Conservation (phyloP, 2,888 invertebrate genomes). For the Caenorhabditis afra region DNA sequence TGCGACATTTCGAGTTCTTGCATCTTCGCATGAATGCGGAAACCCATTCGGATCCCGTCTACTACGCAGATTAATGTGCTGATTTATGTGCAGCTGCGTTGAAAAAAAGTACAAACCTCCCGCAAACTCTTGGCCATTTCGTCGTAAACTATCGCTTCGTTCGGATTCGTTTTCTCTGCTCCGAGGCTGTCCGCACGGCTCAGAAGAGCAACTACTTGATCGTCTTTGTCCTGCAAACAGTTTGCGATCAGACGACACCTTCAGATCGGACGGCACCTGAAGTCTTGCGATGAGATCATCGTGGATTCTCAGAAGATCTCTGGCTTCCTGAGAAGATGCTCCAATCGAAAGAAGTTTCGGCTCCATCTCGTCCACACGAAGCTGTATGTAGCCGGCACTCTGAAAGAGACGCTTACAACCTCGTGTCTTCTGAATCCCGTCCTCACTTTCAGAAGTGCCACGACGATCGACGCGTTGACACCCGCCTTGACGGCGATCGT, state of each 20-base stretch:
- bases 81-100: conserved; percentile 44
- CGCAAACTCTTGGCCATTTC: conserved; percentile 66
- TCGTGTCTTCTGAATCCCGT: background rate
- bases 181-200: conserved; percentile 90
- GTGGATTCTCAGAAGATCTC: conserved; percentile 87
- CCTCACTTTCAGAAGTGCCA: conserved; percentile 89
- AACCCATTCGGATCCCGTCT: conserved; percentile 24
- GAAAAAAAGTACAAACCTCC: conserved; percentile 50
- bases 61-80: conserved; percentile 43
- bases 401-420: conserved; percentile 81
- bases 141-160: conserved; percentile 72
- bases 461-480: conserved; percentile 88
- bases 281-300: conserved; percentile 89
- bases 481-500: conserved; percentile 93
- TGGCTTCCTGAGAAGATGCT: conserved; percentile 87
- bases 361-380: conserved; percentile 90
- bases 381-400: conserved; percentile 89
- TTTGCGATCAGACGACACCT: background rate
- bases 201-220: conserved; percentile 90
- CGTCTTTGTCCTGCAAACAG: conserved; percentile 87
- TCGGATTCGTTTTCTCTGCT: conserved; percentile 84
- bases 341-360: conserved; percentile 90
- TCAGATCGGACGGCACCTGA: conserved; percentile 84
- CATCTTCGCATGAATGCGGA: conserved; percentile 14
- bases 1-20: conserved; percentile 28